Base-by-base conservation (phyloP, 2,888 invertebrate genomes). In the Heliconius cydno region DNA sequence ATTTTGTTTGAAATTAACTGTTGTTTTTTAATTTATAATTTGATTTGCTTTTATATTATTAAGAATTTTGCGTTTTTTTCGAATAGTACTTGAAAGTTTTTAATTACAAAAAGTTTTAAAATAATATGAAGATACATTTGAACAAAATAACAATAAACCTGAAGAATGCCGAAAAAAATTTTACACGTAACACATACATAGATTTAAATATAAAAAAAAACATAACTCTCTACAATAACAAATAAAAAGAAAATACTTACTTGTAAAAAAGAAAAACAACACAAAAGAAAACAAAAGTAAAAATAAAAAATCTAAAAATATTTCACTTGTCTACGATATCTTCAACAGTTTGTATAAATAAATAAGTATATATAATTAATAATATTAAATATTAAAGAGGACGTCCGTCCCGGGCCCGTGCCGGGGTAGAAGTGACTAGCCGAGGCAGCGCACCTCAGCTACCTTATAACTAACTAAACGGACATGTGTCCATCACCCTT, bases 371-470 rank as follows among this genome's bases (percentile, higher is more conserved):
- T 52, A 19, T 19, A 10, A 38, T 70, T n/a, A 67, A 30, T 52
- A 41, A 30, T 22, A 41, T 30, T 19, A 7, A 46, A 22, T 67
- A 74, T 82, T 79, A 81, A 63, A 83, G 82, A 82, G 71, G 82
- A 92, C 92, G 92, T 91, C 88, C 85, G 83, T 82, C 63, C 90
- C 81, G 90, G 84, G 85, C 87, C 85, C 87, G 84, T 83, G 86
- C 85, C 85, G 85, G 90, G 89, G 88, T 89, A 88, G 87, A 90
- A 94, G 86, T 94, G 94, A 87, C 81, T 84, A 86, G 83, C 84
- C 82, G 81, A 80, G 85, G 84, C 87, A 83, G 81, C 77, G 77
- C 81, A 81, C 83, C 83, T 83, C 80, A 87, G 87, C 88, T 89
- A 86, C 87, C 87, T 85, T 88, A 86, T 85, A 86, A 86, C 86